These are phyloP conservation scores for Planococcus citri DNA, from an alignment of 1,140 invertebrate genomes.

Conservation along the genomic window DNA sequence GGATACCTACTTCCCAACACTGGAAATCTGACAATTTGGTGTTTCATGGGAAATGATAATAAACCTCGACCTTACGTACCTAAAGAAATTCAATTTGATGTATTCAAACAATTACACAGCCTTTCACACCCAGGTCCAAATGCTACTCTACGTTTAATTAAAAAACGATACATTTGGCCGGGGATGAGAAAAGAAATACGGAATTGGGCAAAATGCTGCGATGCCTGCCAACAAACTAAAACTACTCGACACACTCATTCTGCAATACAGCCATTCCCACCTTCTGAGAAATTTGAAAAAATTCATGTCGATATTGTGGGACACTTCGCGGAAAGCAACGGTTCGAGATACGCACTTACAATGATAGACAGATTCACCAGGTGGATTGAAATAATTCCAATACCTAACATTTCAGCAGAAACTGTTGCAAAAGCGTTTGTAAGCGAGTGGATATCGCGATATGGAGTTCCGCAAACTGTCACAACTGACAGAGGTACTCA, in stretches of 20 bases:
- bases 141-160: slow-evolving; percentile 31
- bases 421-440: too few species aligned
- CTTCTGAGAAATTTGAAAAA: slow-evolving; percentile 16
- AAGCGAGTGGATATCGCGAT: too few species aligned
- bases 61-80: slow-evolving; percentile 27
- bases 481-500: too few species aligned
- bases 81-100: slow-evolving; percentile 20
- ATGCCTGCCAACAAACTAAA: slow-evolving; percentile 28
- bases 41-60: too few species aligned
- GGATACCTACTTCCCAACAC: too few species aligned
- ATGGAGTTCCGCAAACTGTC: too few species aligned
- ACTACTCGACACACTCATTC: slow-evolving; percentile 31
- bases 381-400: slow-evolving; percentile 35
- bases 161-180: too few species aligned
- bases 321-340: slow-evolving; percentile 32
- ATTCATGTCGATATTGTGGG: slow-evolving; percentile 31
- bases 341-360: slow-evolving; percentile 34
- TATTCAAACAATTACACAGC: slow-evolving; percentile 29
- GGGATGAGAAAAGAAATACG: slow-evolving; percentile 31
- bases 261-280: not conserved
- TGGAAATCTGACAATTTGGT: too few species aligned
- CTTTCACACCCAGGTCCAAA: slow-evolving; percentile 29
- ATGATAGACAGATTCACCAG: slow-evolving; percentile 35
- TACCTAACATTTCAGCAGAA: too few species aligned
- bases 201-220: slow-evolving; percentile 35